A percentile compares a stretch with the other conserved stretches of the same genome.
Evolutionary conservation across 2,113 vertebrate genomes (phyloP).

Genomic region (Mola mola): DNA sequence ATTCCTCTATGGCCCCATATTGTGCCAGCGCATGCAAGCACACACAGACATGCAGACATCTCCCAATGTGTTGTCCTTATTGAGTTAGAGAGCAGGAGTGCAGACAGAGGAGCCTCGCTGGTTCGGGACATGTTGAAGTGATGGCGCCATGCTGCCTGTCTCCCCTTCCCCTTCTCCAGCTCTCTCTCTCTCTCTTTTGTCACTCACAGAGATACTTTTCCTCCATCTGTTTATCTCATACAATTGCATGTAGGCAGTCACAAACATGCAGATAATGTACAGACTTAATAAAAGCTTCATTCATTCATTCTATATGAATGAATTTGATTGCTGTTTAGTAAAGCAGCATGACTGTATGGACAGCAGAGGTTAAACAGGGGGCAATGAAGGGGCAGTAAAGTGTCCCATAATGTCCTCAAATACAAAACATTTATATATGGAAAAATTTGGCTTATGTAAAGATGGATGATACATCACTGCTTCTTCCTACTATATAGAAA

Average conservation of each 20-base stretch:
- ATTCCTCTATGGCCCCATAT: not conserved
- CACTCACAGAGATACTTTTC: conserved; percentile 5
- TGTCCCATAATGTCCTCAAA: too few species aligned
- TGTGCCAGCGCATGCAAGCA: not conserved
- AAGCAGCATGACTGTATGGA: conserved; percentile 10
- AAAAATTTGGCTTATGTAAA: too few species aligned
- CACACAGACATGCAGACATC: conserved; percentile 14
- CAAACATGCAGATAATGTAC: not conserved
- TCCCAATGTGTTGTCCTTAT: conserved; percentile 13
- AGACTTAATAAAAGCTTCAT: not conserved
- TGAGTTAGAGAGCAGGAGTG: conserved; percentile 62
- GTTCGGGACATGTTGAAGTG: conserved; percentile 51
- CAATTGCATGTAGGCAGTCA: too few species aligned
- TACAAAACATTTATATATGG: too few species aligned
- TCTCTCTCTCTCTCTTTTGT: conserved; percentile 5
- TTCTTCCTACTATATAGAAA: too few species aligned
- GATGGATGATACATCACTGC: too few species aligned
- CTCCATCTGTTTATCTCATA: not conserved
- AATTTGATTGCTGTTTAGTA: conserved; percentile 10
- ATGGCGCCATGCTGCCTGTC: conserved; percentile 54
- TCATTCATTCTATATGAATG: not conserved
- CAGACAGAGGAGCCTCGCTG: conserved; percentile 50
- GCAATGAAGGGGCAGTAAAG: not conserved
- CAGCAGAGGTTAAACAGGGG: not conserved
- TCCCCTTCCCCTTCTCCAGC: conserved; percentile 13